Percentiles rank a stretch among this genome's conserved stretches.
Conservation (phyloP, 2,888 invertebrate species). For the Plagodis dolabraria region DNA sequence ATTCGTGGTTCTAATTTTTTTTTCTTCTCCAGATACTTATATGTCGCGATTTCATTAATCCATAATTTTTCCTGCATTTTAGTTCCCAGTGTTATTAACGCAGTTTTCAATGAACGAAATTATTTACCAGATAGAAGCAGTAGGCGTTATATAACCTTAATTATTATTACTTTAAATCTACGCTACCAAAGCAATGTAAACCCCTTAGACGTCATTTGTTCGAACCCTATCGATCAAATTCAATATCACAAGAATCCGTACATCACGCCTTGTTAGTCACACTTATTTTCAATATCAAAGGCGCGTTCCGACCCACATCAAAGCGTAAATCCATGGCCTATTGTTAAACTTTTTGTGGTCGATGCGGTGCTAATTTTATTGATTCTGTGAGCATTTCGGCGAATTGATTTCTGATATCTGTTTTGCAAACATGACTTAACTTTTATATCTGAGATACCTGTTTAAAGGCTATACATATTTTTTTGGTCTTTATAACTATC, state of each 20-base stretch:
- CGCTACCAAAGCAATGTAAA: no score
- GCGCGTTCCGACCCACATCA: conserved; percentile 43
- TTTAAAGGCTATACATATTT: neutral
- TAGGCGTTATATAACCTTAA: no score
- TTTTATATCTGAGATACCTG: conserved; percentile 21
- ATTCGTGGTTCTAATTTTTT: no score
- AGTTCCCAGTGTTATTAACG: no score
- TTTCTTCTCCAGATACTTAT: no score
- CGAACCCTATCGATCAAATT: neutral
- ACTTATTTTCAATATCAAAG: conserved; percentile 58
- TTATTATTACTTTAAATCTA: no score
- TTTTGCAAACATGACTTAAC: conserved; percentile 34
- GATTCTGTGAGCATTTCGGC: conserved; percentile 55
- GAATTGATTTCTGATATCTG: conserved; percentile 52
- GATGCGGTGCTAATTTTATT: conserved; percentile 59
- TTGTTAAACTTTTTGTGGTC: conserved; percentile 60
- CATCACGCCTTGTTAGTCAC: conserved; percentile 42
- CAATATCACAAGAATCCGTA: conserved; percentile 26
- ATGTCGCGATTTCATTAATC: no score
- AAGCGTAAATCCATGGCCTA: conserved; percentile 39
- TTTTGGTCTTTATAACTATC: no score
- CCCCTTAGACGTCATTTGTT: neutral
- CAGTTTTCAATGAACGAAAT: no score
- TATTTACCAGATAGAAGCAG: no score
- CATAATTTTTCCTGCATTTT: no score